phyloP scores from a whole-genome alignment of 2,888 invertebrate species.

The Linyphia triangularis region DNA sequence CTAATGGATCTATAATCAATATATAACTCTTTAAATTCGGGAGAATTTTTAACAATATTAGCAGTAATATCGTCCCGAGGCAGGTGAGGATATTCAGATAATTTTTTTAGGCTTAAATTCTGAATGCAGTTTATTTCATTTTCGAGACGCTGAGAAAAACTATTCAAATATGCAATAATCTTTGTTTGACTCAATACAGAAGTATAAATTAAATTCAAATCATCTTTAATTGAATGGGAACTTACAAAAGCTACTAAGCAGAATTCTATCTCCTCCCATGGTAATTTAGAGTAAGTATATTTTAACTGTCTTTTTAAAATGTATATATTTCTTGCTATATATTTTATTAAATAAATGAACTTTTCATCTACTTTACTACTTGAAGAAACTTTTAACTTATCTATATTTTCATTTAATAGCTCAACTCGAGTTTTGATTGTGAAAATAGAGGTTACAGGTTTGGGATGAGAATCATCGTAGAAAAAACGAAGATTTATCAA shows the following conservation, averaged over 20 bases:
- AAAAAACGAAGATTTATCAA: conserved; percentile 52
- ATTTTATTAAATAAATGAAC: conserved; percentile 18
- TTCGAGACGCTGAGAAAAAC: neutral
- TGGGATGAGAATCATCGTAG: neutral
- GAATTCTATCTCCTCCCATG: conserved; percentile 67
- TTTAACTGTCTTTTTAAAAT: conserved; percentile 35
- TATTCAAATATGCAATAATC: neutral
- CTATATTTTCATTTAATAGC: neutral
- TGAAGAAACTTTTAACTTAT: neutral
- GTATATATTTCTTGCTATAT: conserved; percentile 47
- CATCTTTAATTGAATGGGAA: neutral
- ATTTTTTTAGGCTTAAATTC: neutral
- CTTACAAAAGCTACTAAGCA: conserved; percentile 13
- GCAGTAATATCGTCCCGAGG: neutral
- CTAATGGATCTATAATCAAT: neutral
- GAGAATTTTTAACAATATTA: neutral
- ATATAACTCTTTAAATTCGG: conserved; percentile 30
- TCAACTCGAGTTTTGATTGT: neutral
- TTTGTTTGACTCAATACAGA: conserved; percentile 1
- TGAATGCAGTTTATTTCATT: neutral
- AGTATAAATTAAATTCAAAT: conserved; percentile 28
- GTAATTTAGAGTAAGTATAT: conserved; percentile 43
- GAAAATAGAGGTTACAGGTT: neutral
- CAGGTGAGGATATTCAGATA: neutral
- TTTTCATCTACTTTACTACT: conserved; percentile 17